Percentiles rank a stretch among this genome's conserved stretches.
Conservation (phyloP, 2,888 invertebrate species). For the Notodromas monacha region DNA sequence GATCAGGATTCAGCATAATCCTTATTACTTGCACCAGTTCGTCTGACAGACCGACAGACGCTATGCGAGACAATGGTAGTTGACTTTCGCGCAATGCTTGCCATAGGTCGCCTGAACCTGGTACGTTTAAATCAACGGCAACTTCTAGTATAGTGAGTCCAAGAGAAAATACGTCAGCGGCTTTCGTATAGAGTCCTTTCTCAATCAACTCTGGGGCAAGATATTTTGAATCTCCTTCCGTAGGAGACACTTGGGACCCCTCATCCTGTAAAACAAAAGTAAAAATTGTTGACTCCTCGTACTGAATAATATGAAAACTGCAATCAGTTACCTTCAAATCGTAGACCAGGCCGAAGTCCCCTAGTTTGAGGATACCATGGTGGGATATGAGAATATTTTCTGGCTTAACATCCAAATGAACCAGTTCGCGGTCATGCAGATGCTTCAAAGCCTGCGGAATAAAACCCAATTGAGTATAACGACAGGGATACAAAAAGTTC, state of each 20-base stretch:
- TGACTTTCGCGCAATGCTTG: conserved; percentile 25
- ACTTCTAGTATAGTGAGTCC: conserved; percentile 37
- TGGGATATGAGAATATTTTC: conserved; percentile 35
- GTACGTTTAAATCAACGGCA: conserved; percentile 32
- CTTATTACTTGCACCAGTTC: background rate
- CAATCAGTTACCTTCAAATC: conserved; percentile 20
- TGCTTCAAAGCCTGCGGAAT: conserved; percentile 29
- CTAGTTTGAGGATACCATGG: conserved; percentile 27
- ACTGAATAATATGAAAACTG: too few relatives aligned
- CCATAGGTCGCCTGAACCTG: conserved; percentile 32
- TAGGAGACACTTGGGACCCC: conserved; percentile 22
- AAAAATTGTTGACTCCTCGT: too few relatives aligned
- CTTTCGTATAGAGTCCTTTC: conserved; percentile 26
- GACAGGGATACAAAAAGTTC: conserved; percentile 12
- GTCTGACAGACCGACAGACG: background rate
- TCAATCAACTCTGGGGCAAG: conserved; percentile 32
- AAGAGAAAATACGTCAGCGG: conserved; percentile 38
- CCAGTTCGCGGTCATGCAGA: conserved; percentile 28
- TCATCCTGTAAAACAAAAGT: too few relatives aligned
- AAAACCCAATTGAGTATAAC: too few relatives aligned
- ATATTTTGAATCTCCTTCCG: conserved; percentile 41
- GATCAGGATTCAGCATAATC: background rate
- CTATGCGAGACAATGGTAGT: conserved; percentile 16
- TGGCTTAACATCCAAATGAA: conserved; percentile 42
- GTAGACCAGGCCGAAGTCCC: conserved; percentile 37